Base-by-base conservation (phyloP, 2,888 invertebrate species). In the Syrphus vitripennis region DNA sequence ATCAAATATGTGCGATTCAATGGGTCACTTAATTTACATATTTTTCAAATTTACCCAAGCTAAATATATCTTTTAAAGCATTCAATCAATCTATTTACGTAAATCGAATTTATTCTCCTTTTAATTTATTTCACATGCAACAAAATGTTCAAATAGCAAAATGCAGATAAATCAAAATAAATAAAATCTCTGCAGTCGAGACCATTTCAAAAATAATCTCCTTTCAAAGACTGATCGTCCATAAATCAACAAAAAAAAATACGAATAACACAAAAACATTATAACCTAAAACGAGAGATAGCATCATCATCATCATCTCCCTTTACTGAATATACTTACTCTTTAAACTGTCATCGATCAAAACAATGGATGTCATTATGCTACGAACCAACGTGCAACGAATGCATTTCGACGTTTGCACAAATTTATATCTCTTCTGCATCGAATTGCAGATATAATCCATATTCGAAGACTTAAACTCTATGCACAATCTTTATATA, bases 311-410 rank as follows among this genome's bases (percentile, higher is more conserved):
- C n/a, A 16, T 53, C 16, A 24, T n/a, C 59, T 48, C 14, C 34
- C 59, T 76, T 67, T 69, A 21, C 34, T 34, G 1, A 10, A 3
- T 4, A 21, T 45, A 34, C n/a, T n/a, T 10, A 69, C 42, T 34
- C 34, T 34, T 48, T 48, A 67, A 69, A 74, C 80, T 69, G 80
- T 63, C 70, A 63, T 76, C 70, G 61, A 81, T 80, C 79, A 74
- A 59, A 74, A 80, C 79, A 80, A 80, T 74, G 59, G 50, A 72
- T 59, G 67, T 76, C 81, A 81, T 81, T 70, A 70, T 70, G 63
- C 81, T 37, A 48, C 75, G 24, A 61, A 55, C 21, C 40, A 55
- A 42, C 34, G 3, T 10, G 12, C 9, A 72, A 21, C 16, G 67
- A 72, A 72, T 57, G 65, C 65, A 65, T 37, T 65, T 71, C 65